Evolutionary conservation across 2,888 invertebrate genomes (phyloP), one percentile per base, ranked within the genome.

Genomic region (Aromia moschata): DNA sequence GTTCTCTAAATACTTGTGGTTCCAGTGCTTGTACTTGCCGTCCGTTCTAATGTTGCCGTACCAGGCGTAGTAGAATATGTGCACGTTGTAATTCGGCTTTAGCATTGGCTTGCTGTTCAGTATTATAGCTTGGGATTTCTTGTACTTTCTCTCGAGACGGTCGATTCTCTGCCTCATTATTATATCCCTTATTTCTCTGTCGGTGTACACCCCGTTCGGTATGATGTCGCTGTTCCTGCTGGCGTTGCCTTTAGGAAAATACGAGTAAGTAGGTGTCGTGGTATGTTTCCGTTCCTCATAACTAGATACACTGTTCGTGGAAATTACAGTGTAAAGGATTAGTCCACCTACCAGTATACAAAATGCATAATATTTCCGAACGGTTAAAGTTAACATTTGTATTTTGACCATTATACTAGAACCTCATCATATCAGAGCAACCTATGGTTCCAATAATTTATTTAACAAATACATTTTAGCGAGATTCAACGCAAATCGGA

Each of bases 21-120:
- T 76, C 79, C 79, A 80, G 57, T 77, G 79, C 43, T 63, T 67
- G 70, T 74, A 80, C 33, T 66, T 60, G 2, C 74, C 75, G 64
- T 80, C 79, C 31, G 67, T 45, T 52, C 73, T 65, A 14, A 62
- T n/a, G 61, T 70, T 74, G 38, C 69, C 70, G 60, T 74, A 76
- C 76, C 74, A 76, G 7, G 73, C 62, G 60, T 75, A 75, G 54
- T 77, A 77, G 64, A 77, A 77, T 10, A 70, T 68, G 52, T 76
- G 76, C 15, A 75, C 68, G 45, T 73, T 70, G 46, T 70, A 67
- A 61, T 74, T 74, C 0, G 71, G 57, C 33, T 38, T 44, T 20
- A 58, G 43, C 37, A 63, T 64, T 74, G 79, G 57, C 75, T 80
- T 67, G 33, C 64, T 70, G 30, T 63, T 69, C 20, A 67, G 30